phyloP scores from a whole-genome alignment of 2,113 vertebrate species.

The Eptesicus fuscus region DNA sequence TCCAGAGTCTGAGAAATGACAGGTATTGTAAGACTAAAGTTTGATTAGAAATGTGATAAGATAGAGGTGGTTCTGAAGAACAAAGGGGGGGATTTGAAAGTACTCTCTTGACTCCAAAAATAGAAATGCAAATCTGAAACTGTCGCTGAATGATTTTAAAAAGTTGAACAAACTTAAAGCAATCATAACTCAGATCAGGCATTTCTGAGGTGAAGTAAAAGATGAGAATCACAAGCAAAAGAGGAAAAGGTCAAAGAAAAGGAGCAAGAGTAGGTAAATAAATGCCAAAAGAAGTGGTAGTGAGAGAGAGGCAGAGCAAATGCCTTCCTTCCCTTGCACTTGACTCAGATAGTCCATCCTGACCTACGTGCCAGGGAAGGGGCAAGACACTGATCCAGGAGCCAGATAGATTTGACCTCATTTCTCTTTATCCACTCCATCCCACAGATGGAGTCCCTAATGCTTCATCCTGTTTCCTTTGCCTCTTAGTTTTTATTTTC shows the following conservation, averaged over 20 bases:
- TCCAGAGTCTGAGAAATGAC: conserved; percentile 30
- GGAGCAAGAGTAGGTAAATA: not conserved
- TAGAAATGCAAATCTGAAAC: conserved; percentile 68
- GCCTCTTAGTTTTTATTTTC: not conserved
- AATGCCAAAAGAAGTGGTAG: not conserved
- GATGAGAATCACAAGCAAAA: conserved; percentile 1
- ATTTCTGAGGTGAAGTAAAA: conserved; percentile 55
- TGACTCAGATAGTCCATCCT: not conserved
- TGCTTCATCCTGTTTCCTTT: not conserved
- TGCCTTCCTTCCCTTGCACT: not conserved
- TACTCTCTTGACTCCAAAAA: conserved; percentile 52
- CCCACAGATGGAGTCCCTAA: not conserved
- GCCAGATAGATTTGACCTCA: not conserved
- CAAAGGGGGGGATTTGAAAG: conserved; percentile 30
- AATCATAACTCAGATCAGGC: conserved; percentile 36
- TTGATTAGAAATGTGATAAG: conserved; percentile 52
- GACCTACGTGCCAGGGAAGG: not conserved
- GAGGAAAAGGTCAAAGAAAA: conserved; percentile 6
- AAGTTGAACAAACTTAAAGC: conserved; percentile 48
- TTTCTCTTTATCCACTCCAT: not conserved
- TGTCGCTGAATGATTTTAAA: conserved; percentile 33
- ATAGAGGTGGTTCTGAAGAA: conserved; percentile 44
- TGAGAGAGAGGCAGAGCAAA: not conserved
- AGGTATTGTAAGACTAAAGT: conserved; percentile 51
- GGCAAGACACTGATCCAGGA: not conserved